Conservation (phyloP, 2,888 invertebrate species). For the Lepidochrysops patricia region DNA sequence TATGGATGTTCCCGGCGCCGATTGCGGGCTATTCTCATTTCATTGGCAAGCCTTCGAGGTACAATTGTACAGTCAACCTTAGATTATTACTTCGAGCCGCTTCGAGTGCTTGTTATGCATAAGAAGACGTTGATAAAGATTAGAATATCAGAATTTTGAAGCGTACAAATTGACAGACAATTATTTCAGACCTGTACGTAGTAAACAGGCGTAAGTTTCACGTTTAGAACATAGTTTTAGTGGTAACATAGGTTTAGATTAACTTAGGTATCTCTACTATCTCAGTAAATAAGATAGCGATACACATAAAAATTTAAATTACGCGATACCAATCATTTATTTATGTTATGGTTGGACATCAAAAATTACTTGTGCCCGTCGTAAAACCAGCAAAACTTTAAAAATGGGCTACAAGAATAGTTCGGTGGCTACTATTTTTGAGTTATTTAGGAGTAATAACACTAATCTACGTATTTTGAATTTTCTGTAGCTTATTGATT, state of each 20-base stretch:
- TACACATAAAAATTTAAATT: too few relatives aligned
- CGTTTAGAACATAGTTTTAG: background rate
- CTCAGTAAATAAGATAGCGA: too few relatives aligned
- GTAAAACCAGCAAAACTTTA: too few relatives aligned
- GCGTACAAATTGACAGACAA: conserved; percentile 3
- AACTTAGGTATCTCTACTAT: background rate
- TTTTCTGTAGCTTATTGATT: too few relatives aligned
- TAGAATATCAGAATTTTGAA: background rate
- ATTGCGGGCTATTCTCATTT: conserved; percentile 28
- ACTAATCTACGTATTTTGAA: too few relatives aligned
- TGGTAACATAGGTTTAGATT: background rate
- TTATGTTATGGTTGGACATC: too few relatives aligned
- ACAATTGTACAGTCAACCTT: conserved; percentile 51
- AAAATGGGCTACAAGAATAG: too few relatives aligned
- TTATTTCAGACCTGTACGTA: background rate
- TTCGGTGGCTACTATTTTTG: too few relatives aligned
- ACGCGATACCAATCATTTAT: too few relatives aligned
- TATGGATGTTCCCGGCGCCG: conserved; percentile 36
- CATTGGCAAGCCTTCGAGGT: conserved; percentile 33
- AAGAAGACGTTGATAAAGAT: conserved; percentile 7
- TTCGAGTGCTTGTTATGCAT: conserved; percentile 3
- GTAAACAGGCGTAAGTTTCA: background rate
- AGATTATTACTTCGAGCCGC: conserved; percentile 44
- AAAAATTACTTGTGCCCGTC: too few relatives aligned
- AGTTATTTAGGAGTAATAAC: too few relatives aligned